Base-by-base conservation (phyloP, 2,797 vertebrate genomes). In the Trematomus bernacchii region DNA sequence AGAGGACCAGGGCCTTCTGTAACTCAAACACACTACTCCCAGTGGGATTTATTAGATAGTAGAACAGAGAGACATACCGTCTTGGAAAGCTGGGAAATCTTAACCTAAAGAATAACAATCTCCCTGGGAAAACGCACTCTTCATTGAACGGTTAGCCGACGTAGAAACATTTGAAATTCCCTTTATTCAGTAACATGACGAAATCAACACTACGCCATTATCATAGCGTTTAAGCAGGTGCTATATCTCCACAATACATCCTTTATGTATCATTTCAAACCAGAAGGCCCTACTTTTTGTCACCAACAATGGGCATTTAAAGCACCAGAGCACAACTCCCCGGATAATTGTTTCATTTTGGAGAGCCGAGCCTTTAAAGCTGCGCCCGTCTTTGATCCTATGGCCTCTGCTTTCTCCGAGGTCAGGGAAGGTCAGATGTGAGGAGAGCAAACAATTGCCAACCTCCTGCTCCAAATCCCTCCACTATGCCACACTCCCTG, bases 391-490 rank as follows among this genome's bases (percentile, higher is more conserved):
- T 61, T 58, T 74, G 43, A 72, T 83, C 79, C 69, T n/a, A 78
- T 42, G 79, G 77, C 79, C 80, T 57, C 67, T 13, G 16, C 48
- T 15, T 70, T 80, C 83, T 76, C 67, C 0, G 42, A 80, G 89
- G 88, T 91, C 89, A 76, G 71, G 19, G 70, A 65, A 80, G 91
- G 92, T 92, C 89, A 91, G 84, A 91, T 86, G 91, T 88, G 88
- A 90, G 89, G 82, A 76, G 76, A 61, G 76, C 67, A 79, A 86
- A 92, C 91, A 92, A 91, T 89, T 73, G 84, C 44, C 50, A 33
- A 61, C 85, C 86, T 80, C 87, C 80, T 86, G 81, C 80, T 78
- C 65, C 46, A 77, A 81, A 91, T 89, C 83, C 84, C 70, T 43
- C 40, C 66, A 73, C 77, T 53, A 81, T 66, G 82, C 84, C 87